These are phyloP conservation scores for Emberiza fucata DNA, from an alignment of 2,113 vertebrate genomes.

Conservation along the genomic window DNA sequence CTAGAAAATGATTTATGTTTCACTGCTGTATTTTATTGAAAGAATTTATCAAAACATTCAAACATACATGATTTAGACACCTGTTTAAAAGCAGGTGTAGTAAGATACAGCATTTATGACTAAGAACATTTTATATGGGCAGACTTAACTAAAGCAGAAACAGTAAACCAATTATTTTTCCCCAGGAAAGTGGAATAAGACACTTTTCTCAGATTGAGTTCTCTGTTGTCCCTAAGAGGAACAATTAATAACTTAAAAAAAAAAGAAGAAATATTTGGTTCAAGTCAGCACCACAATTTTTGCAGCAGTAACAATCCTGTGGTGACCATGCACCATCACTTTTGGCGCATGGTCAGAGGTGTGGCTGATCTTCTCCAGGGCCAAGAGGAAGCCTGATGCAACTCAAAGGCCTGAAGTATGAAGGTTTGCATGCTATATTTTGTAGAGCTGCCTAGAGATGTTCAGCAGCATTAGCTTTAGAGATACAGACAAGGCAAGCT, in stretches of 20 bases:
- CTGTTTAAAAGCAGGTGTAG: background rate
- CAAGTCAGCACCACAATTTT: background rate
- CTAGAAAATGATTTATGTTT: background rate
- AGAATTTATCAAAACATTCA: background rate
- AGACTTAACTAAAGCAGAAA: background rate
- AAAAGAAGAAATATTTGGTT: background rate
- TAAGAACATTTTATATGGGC: background rate
- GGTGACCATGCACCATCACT: background rate
- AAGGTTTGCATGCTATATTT: background rate
- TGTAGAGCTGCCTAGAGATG: background rate
- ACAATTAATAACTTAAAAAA: background rate
- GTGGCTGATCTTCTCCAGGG: background rate
- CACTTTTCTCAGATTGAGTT: background rate
- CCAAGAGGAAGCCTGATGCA: background rate
- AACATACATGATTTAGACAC: background rate
- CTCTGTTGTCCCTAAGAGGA: background rate
- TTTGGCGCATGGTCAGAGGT: background rate
- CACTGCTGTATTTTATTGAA: constrained; percentile 10
- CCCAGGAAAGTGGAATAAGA: background rate
- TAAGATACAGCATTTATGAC: background rate
- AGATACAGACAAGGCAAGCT: background rate
- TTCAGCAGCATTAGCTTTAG: background rate
- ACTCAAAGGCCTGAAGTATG: background rate
- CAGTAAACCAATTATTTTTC: background rate
- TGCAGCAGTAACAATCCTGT: background rate